Evolutionary conservation across 2,113 vertebrate species (phyloP), one percentile per base, ranked within the genome.

Genomic region (Stigmatopora argus): DNA sequence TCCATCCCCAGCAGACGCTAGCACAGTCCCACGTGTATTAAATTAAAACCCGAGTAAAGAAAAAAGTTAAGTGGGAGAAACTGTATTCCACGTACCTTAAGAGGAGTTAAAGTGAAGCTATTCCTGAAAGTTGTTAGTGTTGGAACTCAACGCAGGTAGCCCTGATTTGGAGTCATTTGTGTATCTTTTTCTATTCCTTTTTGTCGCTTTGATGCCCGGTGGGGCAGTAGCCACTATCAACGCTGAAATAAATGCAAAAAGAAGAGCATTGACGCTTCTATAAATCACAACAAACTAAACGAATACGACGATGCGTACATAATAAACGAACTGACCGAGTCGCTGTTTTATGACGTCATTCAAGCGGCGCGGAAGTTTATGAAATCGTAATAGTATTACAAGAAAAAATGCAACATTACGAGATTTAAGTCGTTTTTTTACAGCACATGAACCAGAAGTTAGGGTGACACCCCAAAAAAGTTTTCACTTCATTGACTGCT

Each of bases 121-220:
- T 31, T 31, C 26, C 26, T 31, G 26, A 31, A 31, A 31, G 3
- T 31, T 31, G 26, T 31, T 31, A 31, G 26, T 31, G 0, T 87
- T 91, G 80, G 98, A 99, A 87, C 98, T 92, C 96, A 97, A 96
- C 71, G 47, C 11, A 13, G 7, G 9, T 0, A 1, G 41, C 38
- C 5, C 38, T 41, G 2, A 4, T 53, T 53, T 53, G 11, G 21
- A 23, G 11, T 11, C 12, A 23, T 21, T 53, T n/a, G 10, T 6
- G 21, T 1, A 31, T 53, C 21, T 11, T 21, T 53, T 26, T 26
- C 11, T 53, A 21, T 53, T 26, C 52, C 19, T 52, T 52, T 11
- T 55, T 55, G 52, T 23, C 12, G 26, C 52, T 26, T 55, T 55
- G 52, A 23, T 21, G 21, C 23, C 11, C 5, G 21, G 21, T 55